phyloP scores from a whole-genome alignment of 1,140 invertebrate genomes.

The Lordiphosa clarofinis region DNA sequence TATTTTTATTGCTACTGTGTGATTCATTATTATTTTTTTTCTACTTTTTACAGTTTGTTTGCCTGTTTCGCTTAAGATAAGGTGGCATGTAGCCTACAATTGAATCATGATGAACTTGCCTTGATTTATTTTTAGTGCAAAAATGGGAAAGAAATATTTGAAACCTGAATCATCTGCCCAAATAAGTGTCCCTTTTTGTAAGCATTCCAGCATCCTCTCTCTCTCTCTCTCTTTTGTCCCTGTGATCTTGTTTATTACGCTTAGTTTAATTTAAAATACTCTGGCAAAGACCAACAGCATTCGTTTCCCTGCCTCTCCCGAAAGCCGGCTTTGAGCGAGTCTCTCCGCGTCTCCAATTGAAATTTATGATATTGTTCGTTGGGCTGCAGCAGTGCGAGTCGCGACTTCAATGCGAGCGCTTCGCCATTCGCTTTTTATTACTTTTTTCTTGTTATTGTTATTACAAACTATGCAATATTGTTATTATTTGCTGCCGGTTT shows the following conservation, averaged over 20 bases:
- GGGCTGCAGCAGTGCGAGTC: conserved; percentile 41
- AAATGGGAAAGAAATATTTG: neutral
- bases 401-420: conserved; percentile 43
- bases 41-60: conserved; percentile 16
- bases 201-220: conserved; percentile 9
- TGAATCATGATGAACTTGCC: conserved; percentile 16
- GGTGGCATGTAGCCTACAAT: conserved; percentile 1
- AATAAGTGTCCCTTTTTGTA: conserved; percentile 16
- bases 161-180: conserved; percentile 27
- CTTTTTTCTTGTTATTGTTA: conserved; percentile 27
- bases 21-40: conserved; percentile 58
- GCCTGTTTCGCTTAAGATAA: conserved; percentile 6
- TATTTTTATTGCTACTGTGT: conserved; percentile 66
- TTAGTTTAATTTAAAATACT: conserved; percentile 58
- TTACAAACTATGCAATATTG: conserved; percentile 27
- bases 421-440: conserved; percentile 32
- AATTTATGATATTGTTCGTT: conserved; percentile 31
- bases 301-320: conserved; percentile 10
- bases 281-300: conserved; percentile 19
- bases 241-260: conserved; percentile 46
- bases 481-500: conserved; percentile 35
- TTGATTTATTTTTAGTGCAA: conserved; percentile 35
- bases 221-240: neutral
- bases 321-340: conserved; percentile 37
- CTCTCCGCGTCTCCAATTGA: conserved; percentile 17